phyloP scores from a whole-genome alignment of 2,113 vertebrate species.

The Crypturellus undulatus region DNA sequence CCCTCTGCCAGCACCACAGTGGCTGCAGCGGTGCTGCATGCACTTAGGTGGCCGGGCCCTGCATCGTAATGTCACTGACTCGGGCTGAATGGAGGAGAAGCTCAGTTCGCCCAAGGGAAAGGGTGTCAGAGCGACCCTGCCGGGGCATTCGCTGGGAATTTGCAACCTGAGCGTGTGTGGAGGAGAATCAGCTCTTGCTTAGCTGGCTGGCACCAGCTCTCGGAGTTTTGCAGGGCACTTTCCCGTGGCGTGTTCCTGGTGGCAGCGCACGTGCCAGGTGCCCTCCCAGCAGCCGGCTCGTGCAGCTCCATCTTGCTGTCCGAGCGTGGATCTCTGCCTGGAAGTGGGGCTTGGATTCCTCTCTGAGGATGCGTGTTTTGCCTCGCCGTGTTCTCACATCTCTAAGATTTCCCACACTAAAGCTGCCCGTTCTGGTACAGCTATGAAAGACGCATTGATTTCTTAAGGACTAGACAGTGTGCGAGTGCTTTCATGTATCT shows the following conservation, averaged over 20 bases:
- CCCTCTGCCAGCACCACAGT: constrained; percentile 54
- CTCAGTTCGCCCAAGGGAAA: background rate
- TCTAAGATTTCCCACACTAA: background rate
- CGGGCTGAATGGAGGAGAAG: background rate
- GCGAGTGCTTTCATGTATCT: background rate
- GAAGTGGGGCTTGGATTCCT: background rate
- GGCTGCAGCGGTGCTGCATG: constrained; percentile 49
- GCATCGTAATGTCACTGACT: background rate
- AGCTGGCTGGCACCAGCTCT: background rate
- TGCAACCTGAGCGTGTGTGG: background rate
- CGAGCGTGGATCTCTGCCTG: fast-evolving
- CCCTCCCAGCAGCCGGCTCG: fast-evolving
- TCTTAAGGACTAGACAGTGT: background rate
- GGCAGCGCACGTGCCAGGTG: fast-evolving
- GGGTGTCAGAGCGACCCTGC: fast-evolving
- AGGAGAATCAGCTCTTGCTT: background rate
- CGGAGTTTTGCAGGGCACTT: too few species aligned
- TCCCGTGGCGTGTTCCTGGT: background rate
- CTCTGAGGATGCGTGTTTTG: fast-evolving
- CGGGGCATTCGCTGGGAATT: fast-evolving
- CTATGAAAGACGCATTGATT: background rate
- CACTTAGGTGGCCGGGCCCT: background rate
- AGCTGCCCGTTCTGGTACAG: background rate
- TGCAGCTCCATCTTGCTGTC: background rate
- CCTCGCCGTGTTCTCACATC: background rate